Percentiles rank a stretch among this genome's conserved stretches.
Evolutionary conservation across 1,140 invertebrate species (phyloP).

Genomic region (Octopus bimaculoides): DNA sequence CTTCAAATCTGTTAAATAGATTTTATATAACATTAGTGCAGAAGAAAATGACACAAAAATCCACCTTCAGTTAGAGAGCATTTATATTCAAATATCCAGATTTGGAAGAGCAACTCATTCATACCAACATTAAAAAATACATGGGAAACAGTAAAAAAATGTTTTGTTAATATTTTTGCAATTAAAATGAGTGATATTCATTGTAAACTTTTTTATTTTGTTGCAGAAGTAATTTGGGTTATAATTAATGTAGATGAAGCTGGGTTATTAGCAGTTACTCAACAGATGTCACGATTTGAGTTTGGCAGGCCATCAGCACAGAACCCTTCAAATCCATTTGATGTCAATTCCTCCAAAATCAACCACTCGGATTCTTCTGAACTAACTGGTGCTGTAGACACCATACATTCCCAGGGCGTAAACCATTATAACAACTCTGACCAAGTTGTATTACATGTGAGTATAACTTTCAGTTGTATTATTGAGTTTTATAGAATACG

Average conservation of each 20-base stretch:
- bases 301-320: constrained; percentile 28
- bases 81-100: too few relatives aligned
- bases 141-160: too few relatives aligned
- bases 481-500: too few relatives aligned
- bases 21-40: too few relatives aligned
- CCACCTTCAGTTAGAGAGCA: too few relatives aligned
- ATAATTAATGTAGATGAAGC: constrained; percentile 69
- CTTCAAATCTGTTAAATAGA: too few relatives aligned
- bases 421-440: constrained; percentile 8
- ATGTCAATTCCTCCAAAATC: constrained; percentile 17
- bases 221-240: constrained; percentile 70
- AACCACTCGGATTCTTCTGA: constrained; percentile 2
- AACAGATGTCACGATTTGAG: constrained; percentile 63
- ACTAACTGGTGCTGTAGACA: not conserved
- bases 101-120: too few relatives aligned
- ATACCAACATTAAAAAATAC: too few relatives aligned
- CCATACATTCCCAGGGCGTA: not conserved
- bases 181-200: too few relatives aligned
- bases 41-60: too few relatives aligned
- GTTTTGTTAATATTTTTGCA: too few relatives aligned
- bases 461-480: not conserved
- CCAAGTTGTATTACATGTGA: constrained; percentile 10
- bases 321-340: constrained; percentile 42
- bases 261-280: constrained; percentile 69
- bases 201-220: constrained; percentile 20